Conservation (phyloP, 2,888 invertebrate genomes). For the Ormyrus labotus region DNA sequence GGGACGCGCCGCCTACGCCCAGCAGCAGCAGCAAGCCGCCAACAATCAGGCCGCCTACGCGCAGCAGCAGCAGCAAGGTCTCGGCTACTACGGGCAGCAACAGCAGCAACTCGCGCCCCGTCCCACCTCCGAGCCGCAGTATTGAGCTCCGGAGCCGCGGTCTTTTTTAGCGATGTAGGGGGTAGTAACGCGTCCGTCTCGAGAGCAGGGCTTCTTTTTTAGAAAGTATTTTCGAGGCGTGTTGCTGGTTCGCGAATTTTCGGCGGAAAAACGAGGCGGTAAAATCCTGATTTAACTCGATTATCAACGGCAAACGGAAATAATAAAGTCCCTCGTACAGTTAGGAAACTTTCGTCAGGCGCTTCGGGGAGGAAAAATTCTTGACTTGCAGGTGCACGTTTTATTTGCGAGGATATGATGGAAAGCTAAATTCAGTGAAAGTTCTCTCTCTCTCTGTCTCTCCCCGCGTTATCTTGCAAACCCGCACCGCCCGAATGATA, state of each 20-base stretch:
- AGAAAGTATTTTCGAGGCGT: too few relatives aligned
- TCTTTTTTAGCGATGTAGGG: neutral
- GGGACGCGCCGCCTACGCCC: neutral
- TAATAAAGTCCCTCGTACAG: too few relatives aligned
- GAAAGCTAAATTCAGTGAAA: slow-evolving; percentile 37
- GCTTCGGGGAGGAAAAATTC: too few relatives aligned
- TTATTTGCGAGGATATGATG: slow-evolving; percentile 2
- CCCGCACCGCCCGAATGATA: slow-evolving; percentile 31
- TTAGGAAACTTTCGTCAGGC: too few relatives aligned
- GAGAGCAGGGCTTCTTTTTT: too few relatives aligned
- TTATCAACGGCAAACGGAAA: too few relatives aligned
- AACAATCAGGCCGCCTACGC: neutral
- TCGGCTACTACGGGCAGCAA: slow-evolving; percentile 26
- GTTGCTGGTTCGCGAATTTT: too few relatives aligned
- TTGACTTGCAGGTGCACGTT: neutral
- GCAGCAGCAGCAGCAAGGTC: slow-evolving; percentile 5
- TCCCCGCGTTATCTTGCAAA: slow-evolving; percentile 19
- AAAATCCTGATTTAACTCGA: too few relatives aligned
- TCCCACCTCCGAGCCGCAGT: slow-evolving; percentile 38
- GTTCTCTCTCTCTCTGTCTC: slow-evolving; percentile 6
- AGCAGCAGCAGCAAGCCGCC: slow-evolving; percentile 11
- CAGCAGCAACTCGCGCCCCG: slow-evolving; percentile 17
- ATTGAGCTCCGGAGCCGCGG: neutral
- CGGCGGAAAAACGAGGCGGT: too few relatives aligned
- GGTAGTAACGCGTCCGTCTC: too few relatives aligned